Base-by-base conservation (phyloP, 2,888 invertebrate genomes). In the Lycocerus yunnanus region DNA sequence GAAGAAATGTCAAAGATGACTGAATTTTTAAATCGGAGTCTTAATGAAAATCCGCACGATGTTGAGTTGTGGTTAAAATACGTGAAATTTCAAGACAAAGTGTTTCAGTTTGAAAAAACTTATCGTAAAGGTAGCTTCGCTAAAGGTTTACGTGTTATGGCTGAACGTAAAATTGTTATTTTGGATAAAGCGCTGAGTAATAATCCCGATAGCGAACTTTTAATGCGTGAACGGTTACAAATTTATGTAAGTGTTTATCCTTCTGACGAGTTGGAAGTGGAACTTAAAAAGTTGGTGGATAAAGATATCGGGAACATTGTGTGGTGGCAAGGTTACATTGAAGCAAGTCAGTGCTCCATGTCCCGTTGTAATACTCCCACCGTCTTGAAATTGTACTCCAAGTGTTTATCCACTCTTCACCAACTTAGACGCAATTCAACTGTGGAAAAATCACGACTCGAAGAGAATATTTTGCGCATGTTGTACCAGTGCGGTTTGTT, bases 21-120 rank as follows among this genome's bases (percentile, higher is more conserved):
- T 6, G 89, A 88, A 63, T 85, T 88, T 72, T 90, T 89, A 71
- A 92, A 92, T 82, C 86, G 88, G 77, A 84, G 85, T 74, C 84
- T 91, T 13, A 79, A 86, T 0, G 87, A 90, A 75, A 85, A 89
- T 77, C 90, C 91, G 0, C 83, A 87, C 43, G 86, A 91, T 81
- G 84, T 92, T 24, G 84, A 88, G 27, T 82, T 88, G 61, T 93
- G 93, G 93, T 80, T 92, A 15, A 86, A 91, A 76, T 91, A 91
- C 81, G 86, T 92, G 8, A 83, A 88, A 27, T 89, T 90, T 82
- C 92, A 93, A 83, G 89, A 90, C 78, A 81, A 80, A 2, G 83
- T 88, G 2, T 86, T 85, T 78, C 83, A 87, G 58, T 88, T 88
- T 84, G 88, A 88, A 73, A 88, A 87, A 75, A 83, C 83, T 2